phyloP scores from a whole-genome alignment of 2,113 vertebrate species.

The Tragelaphus scriptus region DNA sequence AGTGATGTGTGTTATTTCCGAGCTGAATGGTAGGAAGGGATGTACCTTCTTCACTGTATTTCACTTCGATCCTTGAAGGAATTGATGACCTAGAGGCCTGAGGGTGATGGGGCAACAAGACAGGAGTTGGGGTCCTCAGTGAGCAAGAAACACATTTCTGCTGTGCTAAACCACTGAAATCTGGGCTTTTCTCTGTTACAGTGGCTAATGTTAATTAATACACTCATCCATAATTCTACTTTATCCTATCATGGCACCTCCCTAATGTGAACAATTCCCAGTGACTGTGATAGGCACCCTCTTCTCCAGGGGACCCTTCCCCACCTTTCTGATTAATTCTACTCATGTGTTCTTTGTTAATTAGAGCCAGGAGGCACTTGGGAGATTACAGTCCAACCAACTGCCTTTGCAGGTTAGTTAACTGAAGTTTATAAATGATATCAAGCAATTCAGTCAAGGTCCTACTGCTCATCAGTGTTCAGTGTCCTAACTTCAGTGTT shows the following conservation, averaged over 20 bases:
- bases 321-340: not conserved
- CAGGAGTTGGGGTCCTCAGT: too few relatives aligned
- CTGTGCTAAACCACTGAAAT: not conserved
- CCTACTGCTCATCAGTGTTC: not conserved
- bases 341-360: not conserved
- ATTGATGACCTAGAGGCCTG: not conserved
- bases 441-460: not conserved
- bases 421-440: not conserved
- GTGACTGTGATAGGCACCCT: rapidly evolving
- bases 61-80: not conserved
- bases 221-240: not conserved
- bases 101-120: too few relatives aligned
- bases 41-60: not conserved
- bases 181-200: not conserved
- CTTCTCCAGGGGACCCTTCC: not conserved
- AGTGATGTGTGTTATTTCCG: not conserved
- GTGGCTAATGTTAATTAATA: not conserved
- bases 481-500: too few relatives aligned
- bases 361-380: not conserved
- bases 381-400: not conserved
- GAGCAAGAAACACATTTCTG: not conserved
- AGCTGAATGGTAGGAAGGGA: not conserved
- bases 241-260: not conserved
- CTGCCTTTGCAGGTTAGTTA: not conserved
- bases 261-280: not conserved